Evolutionary conservation across 1,140 invertebrate species (phyloP), one percentile per base, ranked within the genome.

Genomic region (Ceratosolen fusciceps): DNA sequence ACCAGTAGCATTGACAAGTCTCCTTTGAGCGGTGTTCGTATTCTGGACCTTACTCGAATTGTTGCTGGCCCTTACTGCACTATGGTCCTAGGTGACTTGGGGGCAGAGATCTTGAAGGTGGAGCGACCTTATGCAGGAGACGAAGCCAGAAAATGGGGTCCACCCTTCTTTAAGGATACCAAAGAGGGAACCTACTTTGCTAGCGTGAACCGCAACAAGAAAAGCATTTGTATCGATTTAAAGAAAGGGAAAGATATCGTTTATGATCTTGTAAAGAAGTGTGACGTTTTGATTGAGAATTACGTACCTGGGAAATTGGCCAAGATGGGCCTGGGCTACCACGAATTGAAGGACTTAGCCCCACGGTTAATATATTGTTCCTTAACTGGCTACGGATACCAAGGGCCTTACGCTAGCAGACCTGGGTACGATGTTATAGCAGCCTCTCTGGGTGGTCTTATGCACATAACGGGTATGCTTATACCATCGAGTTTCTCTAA

Each of bases 391-490:
- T 99, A 96, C 90, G 98, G 98, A 0, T 91, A 93, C 1, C 91
- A 92, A 65, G 98, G 98, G 1, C 97, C 97, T 0, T 99, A 98
- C 90, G 90, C 91, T 4, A 91, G 93, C 68, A 93, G 95, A 84
- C 95, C 97, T 29, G 98, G 98, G 74, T 99, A 98, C 91, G 98
- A 99, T 91, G 96, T 98, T 0, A 98, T 99, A 82, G 97, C 97
- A 19, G 94, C 97, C 12, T 98, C 97, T 0, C 91, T 98, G 75
- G 98, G 97, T 19, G 98, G 98, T 2, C 90, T 99, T 0, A 83
- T 99, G 60, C 93, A 97, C 85, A 95, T 97, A 26, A 99, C 98
- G 0, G 98, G 98, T 0, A 83, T 95, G 26, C 91, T 92, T 85
- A 90, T 95, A 86, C 31, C n/a, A 29, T 67, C 14, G 19, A 52